These are phyloP conservation scores for Ennomos quercinarius DNA, from an alignment of 2,888 invertebrate genomes.

Conservation along the genomic window DNA sequence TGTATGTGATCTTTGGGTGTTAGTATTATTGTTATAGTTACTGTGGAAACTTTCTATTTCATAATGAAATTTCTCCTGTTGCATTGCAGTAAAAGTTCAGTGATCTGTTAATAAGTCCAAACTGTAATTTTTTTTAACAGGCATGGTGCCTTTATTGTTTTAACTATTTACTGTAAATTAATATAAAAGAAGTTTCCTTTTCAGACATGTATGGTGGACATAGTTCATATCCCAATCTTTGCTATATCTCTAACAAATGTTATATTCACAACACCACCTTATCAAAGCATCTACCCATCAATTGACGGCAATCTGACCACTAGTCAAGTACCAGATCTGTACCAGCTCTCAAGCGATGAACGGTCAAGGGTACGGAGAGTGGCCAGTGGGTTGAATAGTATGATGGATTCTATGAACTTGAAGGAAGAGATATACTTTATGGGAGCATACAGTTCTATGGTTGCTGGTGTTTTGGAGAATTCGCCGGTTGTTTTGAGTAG, in stretches of 20 bases:
- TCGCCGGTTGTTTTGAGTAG: constrained; percentile 81
- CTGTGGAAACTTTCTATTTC: no score
- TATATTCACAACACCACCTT: constrained; percentile 87
- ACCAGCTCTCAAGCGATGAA: constrained; percentile 66
- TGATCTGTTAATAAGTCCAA: no score
- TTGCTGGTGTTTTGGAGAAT: constrained; percentile 86
- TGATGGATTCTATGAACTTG: constrained; percentile 85
- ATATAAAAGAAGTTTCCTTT: constrained; percentile 46
- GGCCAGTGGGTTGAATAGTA: constrained; percentile 79
- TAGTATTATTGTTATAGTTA: no score
- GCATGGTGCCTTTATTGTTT: no score
- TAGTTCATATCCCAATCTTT: constrained; percentile 87
- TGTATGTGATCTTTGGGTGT: no score
- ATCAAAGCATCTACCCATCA: constrained; percentile 83
- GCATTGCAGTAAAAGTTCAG: no score
- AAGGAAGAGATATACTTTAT: constrained; percentile 88
- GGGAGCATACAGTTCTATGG: constrained; percentile 86
- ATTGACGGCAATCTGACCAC: constrained; percentile 67
- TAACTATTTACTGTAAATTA: no score
- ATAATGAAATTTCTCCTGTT: no score
- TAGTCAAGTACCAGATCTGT: constrained; percentile 65
- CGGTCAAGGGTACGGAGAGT: constrained; percentile 73
- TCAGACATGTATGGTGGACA: constrained; percentile 86
- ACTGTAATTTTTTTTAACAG: no score
- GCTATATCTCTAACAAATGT: constrained; percentile 83